A percentile compares a stretch with the other conserved stretches of the same genome.
phyloP scores from a whole-genome alignment of 1,140 invertebrate species.

The Zaprionus capensis region DNA sequence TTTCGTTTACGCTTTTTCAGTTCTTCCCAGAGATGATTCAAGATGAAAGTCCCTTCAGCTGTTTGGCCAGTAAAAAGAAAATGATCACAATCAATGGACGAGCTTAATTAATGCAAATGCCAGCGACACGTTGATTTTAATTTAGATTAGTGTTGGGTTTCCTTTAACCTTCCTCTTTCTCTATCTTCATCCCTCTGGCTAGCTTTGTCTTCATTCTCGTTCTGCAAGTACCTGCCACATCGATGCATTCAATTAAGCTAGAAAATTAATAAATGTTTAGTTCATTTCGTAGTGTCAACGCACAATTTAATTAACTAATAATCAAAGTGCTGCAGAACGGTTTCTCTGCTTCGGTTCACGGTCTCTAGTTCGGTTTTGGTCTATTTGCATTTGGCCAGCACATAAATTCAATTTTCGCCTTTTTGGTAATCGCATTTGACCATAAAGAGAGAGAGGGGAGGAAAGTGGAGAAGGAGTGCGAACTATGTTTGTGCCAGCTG shows the following conservation, averaged over 20 bases:
- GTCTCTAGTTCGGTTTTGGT: conserved; percentile 10
- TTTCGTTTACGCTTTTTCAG: conserved; percentile 6
- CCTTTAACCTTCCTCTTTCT: background rate
- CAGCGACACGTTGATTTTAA: conserved; percentile 70
- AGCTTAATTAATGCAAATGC: conserved; percentile 79
- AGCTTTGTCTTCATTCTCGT: background rate
- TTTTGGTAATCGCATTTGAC: conserved; percentile 66
- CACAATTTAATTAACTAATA: conserved; percentile 81
- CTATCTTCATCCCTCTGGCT: background rate
- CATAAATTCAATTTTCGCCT: conserved; percentile 74
- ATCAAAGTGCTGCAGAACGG: conserved; percentile 50
- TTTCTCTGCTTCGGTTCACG: conserved; percentile 22
- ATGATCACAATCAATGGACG: conserved; percentile 68
- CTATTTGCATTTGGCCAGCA: conserved; percentile 42
- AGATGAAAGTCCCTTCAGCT: conserved; percentile 17
- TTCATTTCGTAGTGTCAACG: conserved; percentile 62
- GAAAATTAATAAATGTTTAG: conserved; percentile 74
- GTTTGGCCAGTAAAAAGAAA: conserved; percentile 51
- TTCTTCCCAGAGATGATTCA: conserved; percentile 17
- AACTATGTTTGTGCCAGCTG: conserved; percentile 33
- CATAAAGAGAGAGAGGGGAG: conserved; percentile 9
- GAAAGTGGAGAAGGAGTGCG: background rate
- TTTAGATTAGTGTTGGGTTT: conserved; percentile 64
- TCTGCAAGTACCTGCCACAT: background rate
- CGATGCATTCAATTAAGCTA: conserved; percentile 64